A percentile compares a stretch with the other conserved stretches of the same genome.
Evolutionary conservation across 2,888 invertebrate genomes (phyloP).

Genomic region (Tenthredo mesomela): DNA sequence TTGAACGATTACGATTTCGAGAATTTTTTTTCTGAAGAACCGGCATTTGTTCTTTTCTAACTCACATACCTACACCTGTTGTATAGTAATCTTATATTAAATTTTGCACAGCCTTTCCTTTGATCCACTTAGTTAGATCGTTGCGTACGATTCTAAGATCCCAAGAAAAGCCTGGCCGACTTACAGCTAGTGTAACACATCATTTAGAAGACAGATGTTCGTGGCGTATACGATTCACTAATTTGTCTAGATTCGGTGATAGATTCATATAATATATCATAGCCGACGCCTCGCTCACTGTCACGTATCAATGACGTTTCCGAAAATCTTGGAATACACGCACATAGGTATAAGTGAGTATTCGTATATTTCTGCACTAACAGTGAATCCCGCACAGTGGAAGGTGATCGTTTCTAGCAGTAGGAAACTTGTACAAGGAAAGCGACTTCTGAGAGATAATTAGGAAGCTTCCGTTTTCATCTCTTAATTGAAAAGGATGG

Average conservation of each 20-base stretch:
- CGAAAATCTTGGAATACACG: background rate
- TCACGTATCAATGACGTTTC: too few species aligned
- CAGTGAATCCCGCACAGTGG: background rate
- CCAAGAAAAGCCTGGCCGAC: background rate
- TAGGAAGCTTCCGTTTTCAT: background rate
- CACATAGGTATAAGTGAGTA: too few species aligned
- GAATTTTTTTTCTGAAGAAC: background rate
- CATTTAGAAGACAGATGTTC: constrained; percentile 8
- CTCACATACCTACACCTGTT: background rate
- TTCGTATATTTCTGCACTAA: background rate
- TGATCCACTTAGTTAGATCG: background rate
- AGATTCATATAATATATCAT: background rate
- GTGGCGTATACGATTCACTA: constrained; percentile 12
- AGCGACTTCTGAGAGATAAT: constrained; percentile 7
- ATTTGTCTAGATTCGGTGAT: constrained; percentile 19
- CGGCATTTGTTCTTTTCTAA: background rate
- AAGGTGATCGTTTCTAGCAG: background rate
- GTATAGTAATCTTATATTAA: background rate
- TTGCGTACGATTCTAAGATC: background rate
- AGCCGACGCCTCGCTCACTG: background rate
- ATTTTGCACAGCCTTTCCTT: background rate
- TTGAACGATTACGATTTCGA: background rate
- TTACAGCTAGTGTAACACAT: background rate
- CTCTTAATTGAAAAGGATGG: background rate
- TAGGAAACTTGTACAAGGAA: background rate